Evolutionary conservation across 1,140 invertebrate genomes (phyloP).

Genomic region (Nilaparvata lugens): DNA sequence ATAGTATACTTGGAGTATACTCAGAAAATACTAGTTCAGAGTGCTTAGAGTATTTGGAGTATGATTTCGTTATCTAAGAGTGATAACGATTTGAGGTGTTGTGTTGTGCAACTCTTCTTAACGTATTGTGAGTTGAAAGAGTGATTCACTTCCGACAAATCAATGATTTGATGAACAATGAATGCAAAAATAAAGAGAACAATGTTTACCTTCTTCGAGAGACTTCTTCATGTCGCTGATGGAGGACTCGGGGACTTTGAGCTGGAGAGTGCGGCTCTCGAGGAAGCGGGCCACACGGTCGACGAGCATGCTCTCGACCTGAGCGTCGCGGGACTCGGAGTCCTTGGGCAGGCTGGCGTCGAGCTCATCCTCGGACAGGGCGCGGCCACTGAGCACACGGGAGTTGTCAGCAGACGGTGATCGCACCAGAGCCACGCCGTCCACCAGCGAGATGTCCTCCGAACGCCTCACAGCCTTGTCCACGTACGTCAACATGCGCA

Average conservation of each 20-base stretch:
- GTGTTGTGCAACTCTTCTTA: too few species aligned
- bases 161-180: too few species aligned
- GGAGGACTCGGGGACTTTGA: constrained; percentile 58
- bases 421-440: constrained; percentile 59
- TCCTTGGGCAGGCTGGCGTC: constrained; percentile 51
- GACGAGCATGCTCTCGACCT: constrained; percentile 61
- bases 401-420: constrained; percentile 37
- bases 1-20: too few species aligned
- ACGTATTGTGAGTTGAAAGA: too few species aligned
- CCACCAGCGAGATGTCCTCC: constrained; percentile 45
- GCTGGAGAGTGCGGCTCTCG: constrained; percentile 65
- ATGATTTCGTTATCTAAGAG: too few species aligned
- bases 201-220: constrained; percentile 42
- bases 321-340: constrained; percentile 58
- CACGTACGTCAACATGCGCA: constrained; percentile 51
- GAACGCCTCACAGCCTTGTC: constrained; percentile 44
- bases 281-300: constrained; percentile 65
- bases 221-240: constrained; percentile 57
- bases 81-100: too few species aligned
- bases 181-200: too few species aligned
- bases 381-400: constrained; percentile 35
- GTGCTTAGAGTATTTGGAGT: too few species aligned
- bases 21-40: too few species aligned
- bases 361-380: constrained; percentile 41
- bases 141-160: too few species aligned